Conservation (phyloP, 2,888 invertebrate species). For the Cheilosia grossa region DNA sequence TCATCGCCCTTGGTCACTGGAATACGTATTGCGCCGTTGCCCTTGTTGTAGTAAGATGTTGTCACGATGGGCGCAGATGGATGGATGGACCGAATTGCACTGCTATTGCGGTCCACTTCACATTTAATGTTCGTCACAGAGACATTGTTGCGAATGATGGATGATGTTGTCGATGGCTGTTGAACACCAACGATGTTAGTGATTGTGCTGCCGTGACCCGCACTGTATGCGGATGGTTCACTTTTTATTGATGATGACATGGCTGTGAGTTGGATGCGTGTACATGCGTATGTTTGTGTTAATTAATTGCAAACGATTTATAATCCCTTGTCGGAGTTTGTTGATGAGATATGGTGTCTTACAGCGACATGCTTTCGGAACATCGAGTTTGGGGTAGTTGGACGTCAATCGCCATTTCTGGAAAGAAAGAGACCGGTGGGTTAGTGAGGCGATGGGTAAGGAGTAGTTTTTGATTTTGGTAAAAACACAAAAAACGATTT, state of each 20-base stretch:
- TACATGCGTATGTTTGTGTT: constrained; percentile 40
- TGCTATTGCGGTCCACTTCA: constrained; percentile 78
- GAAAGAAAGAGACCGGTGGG: constrained; percentile 6
- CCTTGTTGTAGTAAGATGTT: constrained; percentile 79
- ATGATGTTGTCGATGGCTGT: constrained; percentile 73
- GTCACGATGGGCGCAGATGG: constrained; percentile 76
- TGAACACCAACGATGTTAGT: constrained; percentile 63
- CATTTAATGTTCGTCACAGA: constrained; percentile 92
- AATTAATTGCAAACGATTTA: constrained; percentile 14
- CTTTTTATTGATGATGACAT: constrained; percentile 72
- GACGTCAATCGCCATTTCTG: constrained; percentile 70
- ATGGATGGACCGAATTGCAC: constrained; percentile 76
- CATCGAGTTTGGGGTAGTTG: constrained; percentile 45
- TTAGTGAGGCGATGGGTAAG: neutral
- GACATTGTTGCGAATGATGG: constrained; percentile 84
- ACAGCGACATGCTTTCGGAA: constrained; percentile 36
- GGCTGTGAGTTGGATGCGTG: constrained; percentile 35
- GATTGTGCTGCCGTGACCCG: constrained; percentile 66
- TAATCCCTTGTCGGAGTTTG: constrained; percentile 13
- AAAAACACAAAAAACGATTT: too few species aligned
- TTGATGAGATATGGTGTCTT: constrained; percentile 38
- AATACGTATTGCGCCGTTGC: constrained; percentile 77
- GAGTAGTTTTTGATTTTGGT: too few species aligned
- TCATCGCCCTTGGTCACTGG: constrained; percentile 80
- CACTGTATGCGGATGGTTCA: constrained; percentile 53